Evolutionary conservation across 2,113 vertebrate species (phyloP).

Genomic region (Coracopsis vasa): DNA sequence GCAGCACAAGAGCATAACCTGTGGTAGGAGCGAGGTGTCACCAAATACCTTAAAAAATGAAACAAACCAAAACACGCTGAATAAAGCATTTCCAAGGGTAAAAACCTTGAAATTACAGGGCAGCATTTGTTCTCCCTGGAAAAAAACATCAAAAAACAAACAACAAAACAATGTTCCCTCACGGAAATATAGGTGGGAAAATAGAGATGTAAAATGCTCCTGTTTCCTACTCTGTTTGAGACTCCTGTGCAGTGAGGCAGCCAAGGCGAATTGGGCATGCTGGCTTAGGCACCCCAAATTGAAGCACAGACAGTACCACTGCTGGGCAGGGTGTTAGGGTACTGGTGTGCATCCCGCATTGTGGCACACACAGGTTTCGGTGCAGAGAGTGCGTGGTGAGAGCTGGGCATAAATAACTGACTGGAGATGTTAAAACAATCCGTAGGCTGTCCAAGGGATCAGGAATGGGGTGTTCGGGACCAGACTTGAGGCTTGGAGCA

Average conservation of each 20-base stretch:
- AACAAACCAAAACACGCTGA: slow-evolving; percentile 26
- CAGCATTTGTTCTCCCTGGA: neutral
- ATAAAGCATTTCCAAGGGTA: neutral
- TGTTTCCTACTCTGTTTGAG: neutral
- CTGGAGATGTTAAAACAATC: neutral
- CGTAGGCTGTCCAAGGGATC: rapidly evolving
- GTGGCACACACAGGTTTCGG: rapidly evolving
- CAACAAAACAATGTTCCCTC: neutral
- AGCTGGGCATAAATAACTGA: neutral
- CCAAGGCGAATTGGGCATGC: rapidly evolving
- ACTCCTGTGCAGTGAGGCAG: neutral
- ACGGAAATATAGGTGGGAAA: neutral
- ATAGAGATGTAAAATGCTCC: neutral
- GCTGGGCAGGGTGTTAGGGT: rapidly evolving
- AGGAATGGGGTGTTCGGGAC: rapidly evolving
- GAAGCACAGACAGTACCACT: rapidly evolving
- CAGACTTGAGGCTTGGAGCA: rapidly evolving
- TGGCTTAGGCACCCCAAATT: neutral
- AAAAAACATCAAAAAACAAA: neutral
- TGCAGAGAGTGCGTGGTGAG: rapidly evolving
- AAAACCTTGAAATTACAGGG: slow-evolving; percentile 10
- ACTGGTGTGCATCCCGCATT: neutral
- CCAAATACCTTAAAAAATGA: slow-evolving; percentile 18
- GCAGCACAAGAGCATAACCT: neutral
- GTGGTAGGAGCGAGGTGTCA: neutral